Evolutionary conservation across 2,797 vertebrate species (phyloP), one percentile per base, ranked within the genome.

Genomic region (Helicolenus hilgendorfi): DNA sequence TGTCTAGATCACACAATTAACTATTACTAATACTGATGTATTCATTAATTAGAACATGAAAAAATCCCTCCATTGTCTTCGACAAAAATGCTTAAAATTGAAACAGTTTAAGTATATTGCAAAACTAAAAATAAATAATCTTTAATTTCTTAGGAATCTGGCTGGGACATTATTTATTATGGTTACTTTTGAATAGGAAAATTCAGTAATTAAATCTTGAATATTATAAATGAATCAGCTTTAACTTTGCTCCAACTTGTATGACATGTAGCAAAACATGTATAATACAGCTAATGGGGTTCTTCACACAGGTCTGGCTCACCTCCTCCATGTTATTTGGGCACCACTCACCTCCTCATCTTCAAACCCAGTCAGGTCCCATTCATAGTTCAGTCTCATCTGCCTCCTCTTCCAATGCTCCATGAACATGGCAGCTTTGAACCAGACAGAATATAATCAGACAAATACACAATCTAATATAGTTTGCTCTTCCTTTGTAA

Each of bases 351-450:
- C 99, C 98, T 99, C 98, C 92, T 99, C 99, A 72, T 99, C 99
- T 96, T 99, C 99, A 89, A 98, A 99, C 83, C 98, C 98, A 2
- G 99, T 99, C 89, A 99, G 98, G 96, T 99, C 99, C 99, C 99
- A 99, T 93, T 97, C 98, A 91, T 99, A 99, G 95, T 99, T 99
- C 79, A 99, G 98, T 64, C 98, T 96, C 99, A 99, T 99, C 97
- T 99, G 99, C 79, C 98, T 98, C 94, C 99, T 98, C 87, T 99
- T 99, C 99, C 99, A 99, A 87, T 99, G 98, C 87, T 99, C 99
- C 99, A 99, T 99, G 95, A 99, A 99, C 93, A 99, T 99, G 89
- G 99, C 99, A 22, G 99, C 99, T 99, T 92, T n/a, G 83, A 95
- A 78, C 13, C 27, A 88, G 4, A 73, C 6, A 78, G 0, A 71